Base-by-base conservation (phyloP, 1,140 invertebrate species). In the Mizuhopecten yessoensis region DNA sequence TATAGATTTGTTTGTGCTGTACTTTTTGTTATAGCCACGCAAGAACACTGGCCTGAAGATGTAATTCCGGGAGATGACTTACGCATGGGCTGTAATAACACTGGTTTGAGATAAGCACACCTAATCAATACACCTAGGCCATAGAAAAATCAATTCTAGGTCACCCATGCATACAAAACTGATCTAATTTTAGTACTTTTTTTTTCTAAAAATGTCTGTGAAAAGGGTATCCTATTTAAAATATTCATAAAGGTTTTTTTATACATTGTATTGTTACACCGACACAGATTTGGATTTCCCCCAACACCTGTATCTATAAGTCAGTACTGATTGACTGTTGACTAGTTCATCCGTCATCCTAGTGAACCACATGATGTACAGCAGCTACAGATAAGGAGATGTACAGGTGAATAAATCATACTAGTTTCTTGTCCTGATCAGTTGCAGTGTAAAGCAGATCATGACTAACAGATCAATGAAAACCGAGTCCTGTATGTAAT, bases 61-160 rank as follows among this genome's bases (percentile, higher is more conserved):
- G 45, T n/a, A 75, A 75, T 75, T 75, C 57, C 57, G n/a, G n/a
- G 9, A 75, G 57, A 75, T 75, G 57, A 75, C 57, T 75, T 75
- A 75, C n/a, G n/a, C n/a, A 13, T 17, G 0, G 17, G 42, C 42
- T 15, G 42, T 45, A 15, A 45, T 45, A 45, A 45, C 42, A 29
- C 23, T 75, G n/a, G 9, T 75, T 1, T 5, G 17, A 2, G 57
- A 75, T 75, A 29, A n/a, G n/a, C 57, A 75, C n/a, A 75, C 57
- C 29, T 75, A 29, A 75, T 75, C 57, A 75, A 75, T 75, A 75
- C 1, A 75, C 29, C 23, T 2, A 75, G 11, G 57, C 57, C 57
- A 75, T 75, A 17, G 57, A 75, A 75, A 29, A 75, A 75, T 75
- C 57, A 29, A 75, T 75, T 29, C 23, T 9, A 29, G 57, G 57